These are phyloP conservation scores for Pelusios castaneus DNA, from an alignment of 2,113 vertebrate genomes.

Conservation along the genomic window DNA sequence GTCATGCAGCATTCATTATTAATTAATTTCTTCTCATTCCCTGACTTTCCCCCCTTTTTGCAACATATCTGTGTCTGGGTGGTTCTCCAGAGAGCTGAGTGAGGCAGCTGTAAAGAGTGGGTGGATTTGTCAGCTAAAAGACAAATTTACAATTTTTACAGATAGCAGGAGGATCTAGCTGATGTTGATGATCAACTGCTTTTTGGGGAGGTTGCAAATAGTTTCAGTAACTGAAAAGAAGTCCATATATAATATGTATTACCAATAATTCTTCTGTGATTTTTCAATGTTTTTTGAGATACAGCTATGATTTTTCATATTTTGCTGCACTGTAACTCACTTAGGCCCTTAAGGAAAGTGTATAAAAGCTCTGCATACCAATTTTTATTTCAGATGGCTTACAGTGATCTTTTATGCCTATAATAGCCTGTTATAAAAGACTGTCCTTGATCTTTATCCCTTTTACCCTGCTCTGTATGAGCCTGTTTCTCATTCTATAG, in stretches of 20 bases:
- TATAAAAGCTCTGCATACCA: neutral
- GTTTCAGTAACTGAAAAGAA: neutral
- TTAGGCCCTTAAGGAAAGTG: neutral
- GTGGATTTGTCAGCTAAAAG: neutral
- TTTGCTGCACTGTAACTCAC: neutral
- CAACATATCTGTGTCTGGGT: neutral
- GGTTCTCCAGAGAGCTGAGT: neutral
- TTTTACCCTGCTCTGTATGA: conserved; percentile 30
- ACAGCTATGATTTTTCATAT: neutral
- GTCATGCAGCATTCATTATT: neutral
- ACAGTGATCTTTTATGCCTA: conserved; percentile 1
- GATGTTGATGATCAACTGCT: neutral
- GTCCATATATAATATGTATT: neutral
- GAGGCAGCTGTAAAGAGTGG: neutral
- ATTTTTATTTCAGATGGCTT: neutral
- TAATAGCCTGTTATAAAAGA: neutral
- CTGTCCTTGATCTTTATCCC: neutral
- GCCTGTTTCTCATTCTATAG: neutral
- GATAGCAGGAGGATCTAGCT: accelerated
- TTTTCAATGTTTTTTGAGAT: neutral
- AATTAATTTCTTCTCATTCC: neutral
- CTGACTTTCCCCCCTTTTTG: accelerated
- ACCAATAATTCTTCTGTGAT: neutral
- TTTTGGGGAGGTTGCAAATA: neutral
- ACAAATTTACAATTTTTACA: neutral